Conservation (phyloP, 2,113 vertebrate genomes). For the Oreocharis arfaki region DNA sequence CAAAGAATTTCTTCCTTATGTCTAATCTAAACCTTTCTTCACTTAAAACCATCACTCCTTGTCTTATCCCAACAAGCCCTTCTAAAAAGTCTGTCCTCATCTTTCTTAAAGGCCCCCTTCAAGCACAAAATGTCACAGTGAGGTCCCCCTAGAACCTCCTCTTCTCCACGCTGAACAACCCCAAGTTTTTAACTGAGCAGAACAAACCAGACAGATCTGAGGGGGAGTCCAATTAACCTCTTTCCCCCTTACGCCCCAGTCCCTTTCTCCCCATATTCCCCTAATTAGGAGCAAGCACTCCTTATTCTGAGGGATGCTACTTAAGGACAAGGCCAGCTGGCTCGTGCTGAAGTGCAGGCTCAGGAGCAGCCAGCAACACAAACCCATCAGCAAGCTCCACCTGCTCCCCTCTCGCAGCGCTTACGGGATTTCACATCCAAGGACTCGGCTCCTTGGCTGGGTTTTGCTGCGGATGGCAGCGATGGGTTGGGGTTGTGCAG, state of each 20-base stretch:
- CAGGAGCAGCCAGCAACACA: not conserved
- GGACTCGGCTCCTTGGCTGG: not conserved
- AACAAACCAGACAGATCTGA: not conserved
- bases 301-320: not conserved
- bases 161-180: not conserved
- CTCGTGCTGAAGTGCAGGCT: not conserved
- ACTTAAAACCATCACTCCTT: not conserved
- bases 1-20: not conserved
- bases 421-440: not conserved
- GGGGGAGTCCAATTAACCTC: rapidly evolving
- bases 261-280: rapidly evolving
- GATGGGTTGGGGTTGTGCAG: rapidly evolving
- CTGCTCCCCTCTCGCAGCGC: not conserved
- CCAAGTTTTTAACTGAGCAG: not conserved
- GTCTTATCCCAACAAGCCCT: not conserved
- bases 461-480: not conserved
- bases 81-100: not conserved
- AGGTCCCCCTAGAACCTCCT: not conserved
- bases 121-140: not conserved
- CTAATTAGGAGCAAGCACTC: not conserved
- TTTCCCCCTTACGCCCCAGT: rapidly evolving
- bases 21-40: not conserved
- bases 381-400: not conserved
- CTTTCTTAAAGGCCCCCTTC: not conserved
- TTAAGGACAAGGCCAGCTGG: not conserved